Evolutionary conservation across 30 jellyfish, hydroid and myxozoan genomes (phyloP), one percentile per base, ranked within the genome.

Genomic region (Rhopilema esculentum): DNA sequence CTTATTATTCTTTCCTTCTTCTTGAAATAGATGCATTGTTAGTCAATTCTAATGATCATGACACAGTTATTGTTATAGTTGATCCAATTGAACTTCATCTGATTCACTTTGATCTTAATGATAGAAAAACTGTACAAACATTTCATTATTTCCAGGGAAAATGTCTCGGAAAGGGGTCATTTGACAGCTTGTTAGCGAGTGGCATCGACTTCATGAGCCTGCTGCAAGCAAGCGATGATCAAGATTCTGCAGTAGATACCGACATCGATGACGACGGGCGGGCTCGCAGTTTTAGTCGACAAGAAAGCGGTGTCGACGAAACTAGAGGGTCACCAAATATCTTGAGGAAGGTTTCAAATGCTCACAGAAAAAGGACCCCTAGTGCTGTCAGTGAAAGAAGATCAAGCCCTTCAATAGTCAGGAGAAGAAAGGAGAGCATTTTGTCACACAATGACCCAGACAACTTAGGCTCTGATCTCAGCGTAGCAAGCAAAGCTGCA

Each of bases 191-290:
- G 29, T 28, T 32, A 0, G 90, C 86, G 22, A 20, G 71, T 6
- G 98, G 98, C 6, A 69, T 93, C 16, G 95, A 93, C 57, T 93
- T 93, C 77, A 29, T 87, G 90, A 77, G 74, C 22, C 78, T 93
- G 87, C 52, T 93, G 71, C 73, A 75, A 19, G 64, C 72, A 9
- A 76, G 53, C 15, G 92, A 87, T 0, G 97, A 87, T 1, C 79
- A 27, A 1, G 97, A 86, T 22, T 66, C 83, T 4, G 95, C 73
- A 0, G 66, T 48, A 15, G 94, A 71, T 30, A 57, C 82, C 4
- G 98, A 88, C 71, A 72, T 74, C 16, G 90, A 79, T 1, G 94
- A 80, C 23, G 90, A 80, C 22, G 90, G 90, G 50, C 25, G 92
- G 66, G 64, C 66, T 1, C 77, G 85, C 25, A 69, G 79, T 51